Evolutionary conservation across 2,888 invertebrate species (phyloP).

Genomic region (Gryllus longicercus): DNA sequence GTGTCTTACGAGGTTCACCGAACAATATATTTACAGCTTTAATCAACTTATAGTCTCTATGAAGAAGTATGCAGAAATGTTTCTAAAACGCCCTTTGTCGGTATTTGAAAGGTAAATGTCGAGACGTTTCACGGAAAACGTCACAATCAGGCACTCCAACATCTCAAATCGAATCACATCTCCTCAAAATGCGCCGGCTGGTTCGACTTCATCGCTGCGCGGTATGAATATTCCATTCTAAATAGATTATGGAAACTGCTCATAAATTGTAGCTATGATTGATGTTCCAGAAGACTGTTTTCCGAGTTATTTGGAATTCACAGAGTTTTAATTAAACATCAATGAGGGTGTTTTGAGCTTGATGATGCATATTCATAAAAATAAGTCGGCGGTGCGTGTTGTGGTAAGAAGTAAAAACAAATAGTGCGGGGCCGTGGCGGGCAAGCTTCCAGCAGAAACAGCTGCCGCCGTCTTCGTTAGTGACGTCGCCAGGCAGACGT

Average conservation of each 20-base stretch:
- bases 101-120: slow-evolving; percentile 10
- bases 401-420: slow-evolving; percentile 2
- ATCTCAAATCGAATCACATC: slow-evolving; percentile 34
- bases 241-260: slow-evolving; percentile 32
- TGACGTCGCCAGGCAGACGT: not conserved
- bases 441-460: not conserved
- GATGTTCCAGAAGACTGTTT: slow-evolving; percentile 24
- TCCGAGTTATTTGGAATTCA: slow-evolving; percentile 22
- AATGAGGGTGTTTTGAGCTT: slow-evolving; percentile 25
- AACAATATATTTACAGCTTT: too few species aligned
- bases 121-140: not conserved
- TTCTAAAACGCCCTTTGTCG: not conserved
- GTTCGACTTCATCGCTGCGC: slow-evolving; percentile 33
- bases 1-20: too few species aligned
- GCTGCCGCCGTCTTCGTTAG: not conserved
- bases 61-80: not conserved
- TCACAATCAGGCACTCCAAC: not conserved
- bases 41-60: too few species aligned
- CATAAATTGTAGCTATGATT: slow-evolving; percentile 31
- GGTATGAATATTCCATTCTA: slow-evolving; percentile 36
- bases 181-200: slow-evolving; percentile 31
- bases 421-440: slow-evolving; percentile 1
- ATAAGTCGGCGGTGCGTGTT: slow-evolving; percentile 5
- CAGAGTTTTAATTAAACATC: slow-evolving; percentile 33
- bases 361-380: slow-evolving; percentile 35